A percentile compares a stretch with the other conserved stretches of the same genome.
Evolutionary conservation across 2,113 vertebrate species (phyloP).

Genomic region (Pedetes capensis): DNA sequence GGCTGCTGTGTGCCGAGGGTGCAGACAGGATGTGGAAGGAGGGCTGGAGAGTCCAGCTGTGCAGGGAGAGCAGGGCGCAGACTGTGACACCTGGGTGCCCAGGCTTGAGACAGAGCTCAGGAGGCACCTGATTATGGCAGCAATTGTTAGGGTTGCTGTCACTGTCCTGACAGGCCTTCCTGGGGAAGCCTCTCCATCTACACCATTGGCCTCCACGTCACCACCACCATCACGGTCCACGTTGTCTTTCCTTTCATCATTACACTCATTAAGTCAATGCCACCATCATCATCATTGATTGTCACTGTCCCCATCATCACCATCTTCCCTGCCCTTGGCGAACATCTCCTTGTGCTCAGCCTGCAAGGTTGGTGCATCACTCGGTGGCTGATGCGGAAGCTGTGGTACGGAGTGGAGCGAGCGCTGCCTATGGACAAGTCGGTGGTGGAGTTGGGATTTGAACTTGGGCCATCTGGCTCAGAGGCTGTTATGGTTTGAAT

Average conservation of each 20-base stretch:
- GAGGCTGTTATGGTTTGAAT: not conserved
- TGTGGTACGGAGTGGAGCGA: rapidly evolving
- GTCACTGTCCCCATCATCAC: not conserved
- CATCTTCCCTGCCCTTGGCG: not conserved
- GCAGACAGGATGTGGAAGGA: not conserved
- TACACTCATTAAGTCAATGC: too few species aligned
- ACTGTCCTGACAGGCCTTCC: not conserved
- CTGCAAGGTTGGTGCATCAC: not conserved
- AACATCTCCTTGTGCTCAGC: not conserved
- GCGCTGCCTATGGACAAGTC: not conserved
- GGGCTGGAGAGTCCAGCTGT: not conserved
- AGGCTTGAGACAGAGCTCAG: not conserved
- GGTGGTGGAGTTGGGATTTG: not conserved
- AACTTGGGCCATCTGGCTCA: not conserved
- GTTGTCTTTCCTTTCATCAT: too few species aligned
- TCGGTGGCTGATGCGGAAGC: not conserved
- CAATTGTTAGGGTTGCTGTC: rapidly evolving
- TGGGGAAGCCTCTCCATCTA: too few species aligned
- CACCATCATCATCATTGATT: too few species aligned
- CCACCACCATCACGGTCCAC: too few species aligned
- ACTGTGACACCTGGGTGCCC: not conserved
- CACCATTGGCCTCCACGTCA: too few species aligned
- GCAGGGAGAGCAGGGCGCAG: not conserved
- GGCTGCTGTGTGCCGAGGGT: rapidly evolving
- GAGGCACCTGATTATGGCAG: rapidly evolving